Conservation (phyloP, 2,797 vertebrate genomes). For the Phoebastria nigripes region DNA sequence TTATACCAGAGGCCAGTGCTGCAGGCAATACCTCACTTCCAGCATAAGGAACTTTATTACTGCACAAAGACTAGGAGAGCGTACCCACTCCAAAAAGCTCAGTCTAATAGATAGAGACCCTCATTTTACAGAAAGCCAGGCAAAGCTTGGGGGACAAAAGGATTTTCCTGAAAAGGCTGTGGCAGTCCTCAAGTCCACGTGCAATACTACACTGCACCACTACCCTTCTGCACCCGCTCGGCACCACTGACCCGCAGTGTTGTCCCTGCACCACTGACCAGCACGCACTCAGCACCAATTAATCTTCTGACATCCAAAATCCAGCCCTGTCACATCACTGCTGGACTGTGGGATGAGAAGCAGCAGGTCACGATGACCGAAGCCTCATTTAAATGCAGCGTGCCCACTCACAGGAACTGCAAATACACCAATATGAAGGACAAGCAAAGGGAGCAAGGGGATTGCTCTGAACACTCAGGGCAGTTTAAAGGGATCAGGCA, state of each 20-base stretch:
- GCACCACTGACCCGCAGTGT: background rate
- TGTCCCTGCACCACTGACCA: background rate
- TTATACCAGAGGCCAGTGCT: background rate
- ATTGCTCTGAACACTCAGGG: background rate
- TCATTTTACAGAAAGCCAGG: background rate
- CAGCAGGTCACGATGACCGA: background rate
- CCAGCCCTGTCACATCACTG: background rate
- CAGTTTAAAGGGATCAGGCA: background rate
- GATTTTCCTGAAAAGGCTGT: background rate
- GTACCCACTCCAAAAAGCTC: background rate
- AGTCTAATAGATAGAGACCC: background rate
- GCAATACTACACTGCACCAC: background rate
- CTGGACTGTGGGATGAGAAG: background rate
- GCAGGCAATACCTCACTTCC: background rate
- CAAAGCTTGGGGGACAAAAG: background rate
- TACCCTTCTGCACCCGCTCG: background rate
- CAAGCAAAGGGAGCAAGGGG: background rate
- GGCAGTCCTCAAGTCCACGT: accelerated
- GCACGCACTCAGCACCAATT: accelerated
- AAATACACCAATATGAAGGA: background rate
- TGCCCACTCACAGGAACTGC: background rate
- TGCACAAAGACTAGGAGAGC: background rate
- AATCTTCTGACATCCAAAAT: background rate
- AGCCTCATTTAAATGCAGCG: background rate
- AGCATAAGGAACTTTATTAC: background rate